Base-by-base conservation (phyloP, 2,888 invertebrate genomes). In the Eupithecia inturbata region DNA sequence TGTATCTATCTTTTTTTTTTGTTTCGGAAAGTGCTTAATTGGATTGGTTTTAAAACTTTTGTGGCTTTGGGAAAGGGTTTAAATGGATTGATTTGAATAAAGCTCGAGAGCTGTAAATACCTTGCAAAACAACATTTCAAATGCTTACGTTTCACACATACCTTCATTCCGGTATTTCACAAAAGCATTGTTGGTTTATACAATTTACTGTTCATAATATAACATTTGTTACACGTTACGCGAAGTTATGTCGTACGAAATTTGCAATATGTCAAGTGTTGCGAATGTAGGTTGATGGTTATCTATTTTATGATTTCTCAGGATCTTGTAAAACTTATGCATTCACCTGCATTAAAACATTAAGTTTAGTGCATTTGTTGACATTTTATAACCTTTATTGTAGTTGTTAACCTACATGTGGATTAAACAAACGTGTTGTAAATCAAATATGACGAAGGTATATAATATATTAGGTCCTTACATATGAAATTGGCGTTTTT, bases 301-400 rank as follows among this genome's bases (percentile, higher is more conserved):
- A 67, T 75, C 72, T 36, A 31, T 31, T 75, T 71, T 72, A 75
- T 28, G 70, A 72, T 75, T 75, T 75, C 75, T 57, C 33, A 64
- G 75, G 68, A 75, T 7, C 28, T 62, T 22, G 66, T 64, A 33
- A 67, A 67, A 62, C 62, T 62, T 62, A 62, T 31, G 16, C 26
- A 28, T 28, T 66, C 64, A 66, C 64, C 53, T 70, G 41, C 36
- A 63, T 3, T 64, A 45, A 39, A 60, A 9, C 31, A 70, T 63
- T 16, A 45, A 39, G 67, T 71, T 74, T 74, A 78, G 70, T 77
- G 77, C 45, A 67, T 39, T 72, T 67, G 69, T 68, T 62, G 74
- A 75, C 71, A 74, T 73, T n/a, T 74, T 41, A 67, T 69, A 72
- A 68, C 68, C 26, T 73, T 71, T 73, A 76, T 73, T 73, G 53